Conservation (phyloP, 2,113 vertebrate genomes). For the Onychostruthus taczanowskii region DNA sequence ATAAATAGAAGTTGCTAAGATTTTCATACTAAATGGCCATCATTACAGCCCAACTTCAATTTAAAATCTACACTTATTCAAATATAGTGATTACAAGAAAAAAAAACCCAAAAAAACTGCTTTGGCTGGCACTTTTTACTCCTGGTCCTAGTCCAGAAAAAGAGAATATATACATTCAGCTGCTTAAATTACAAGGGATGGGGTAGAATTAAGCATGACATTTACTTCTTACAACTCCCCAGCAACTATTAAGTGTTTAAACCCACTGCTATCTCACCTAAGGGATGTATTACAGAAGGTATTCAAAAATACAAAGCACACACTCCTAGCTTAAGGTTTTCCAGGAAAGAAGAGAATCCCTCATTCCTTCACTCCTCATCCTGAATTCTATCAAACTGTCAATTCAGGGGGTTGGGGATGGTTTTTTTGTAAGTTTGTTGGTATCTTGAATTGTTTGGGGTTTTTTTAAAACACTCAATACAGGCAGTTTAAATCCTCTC, state of each 20-base stretch:
- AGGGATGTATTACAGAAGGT: not conserved
- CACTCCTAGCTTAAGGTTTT: not conserved
- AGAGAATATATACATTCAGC: not conserved
- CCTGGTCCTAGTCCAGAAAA: not conserved
- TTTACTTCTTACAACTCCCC: not conserved
- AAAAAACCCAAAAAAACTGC: not conserved
- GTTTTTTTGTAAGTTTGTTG: not conserved
- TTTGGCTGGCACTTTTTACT: not conserved
- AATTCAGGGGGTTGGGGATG: not conserved
- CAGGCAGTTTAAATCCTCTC: not conserved
- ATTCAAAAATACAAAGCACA: not conserved
- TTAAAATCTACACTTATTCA: not conserved
- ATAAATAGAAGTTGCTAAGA: not conserved
- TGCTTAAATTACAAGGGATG: not conserved
- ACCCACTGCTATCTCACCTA: not conserved
- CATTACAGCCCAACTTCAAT: not conserved
- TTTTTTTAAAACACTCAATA: not conserved
- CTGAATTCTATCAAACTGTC: not conserved
- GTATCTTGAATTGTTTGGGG: fast-evolving
- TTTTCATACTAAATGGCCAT: not conserved
- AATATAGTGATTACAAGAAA: not conserved
- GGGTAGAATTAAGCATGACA: not conserved
- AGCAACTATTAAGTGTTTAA: not conserved
- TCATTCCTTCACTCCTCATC: not conserved
- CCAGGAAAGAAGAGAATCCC: not conserved